These are phyloP conservation scores for Luscinia megarhynchos DNA, from an alignment of 2,797 vertebrate species.

Conservation along the genomic window DNA sequence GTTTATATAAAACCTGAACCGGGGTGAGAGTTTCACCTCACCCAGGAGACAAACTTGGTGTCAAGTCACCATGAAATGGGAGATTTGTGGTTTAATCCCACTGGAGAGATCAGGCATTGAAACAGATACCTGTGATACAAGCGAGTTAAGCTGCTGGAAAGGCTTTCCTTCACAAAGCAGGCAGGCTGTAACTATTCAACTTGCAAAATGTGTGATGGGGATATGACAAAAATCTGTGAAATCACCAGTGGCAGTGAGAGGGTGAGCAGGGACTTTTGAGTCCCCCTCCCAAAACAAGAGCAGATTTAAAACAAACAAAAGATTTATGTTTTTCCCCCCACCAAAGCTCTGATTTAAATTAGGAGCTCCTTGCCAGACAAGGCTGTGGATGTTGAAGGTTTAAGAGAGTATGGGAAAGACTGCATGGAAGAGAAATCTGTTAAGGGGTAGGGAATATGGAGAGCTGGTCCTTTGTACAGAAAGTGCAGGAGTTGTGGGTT, in stretches of 20 bases:
- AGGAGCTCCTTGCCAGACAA: neutral
- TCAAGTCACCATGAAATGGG: neutral
- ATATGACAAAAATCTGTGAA: neutral
- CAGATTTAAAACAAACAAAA: neutral
- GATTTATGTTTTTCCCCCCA: fast-evolving
- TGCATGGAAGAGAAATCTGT: neutral
- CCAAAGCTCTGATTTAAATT: neutral
- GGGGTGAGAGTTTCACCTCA: neutral
- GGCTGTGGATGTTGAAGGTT: neutral
- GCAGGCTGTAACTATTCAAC: neutral
- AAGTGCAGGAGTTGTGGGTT: neutral
- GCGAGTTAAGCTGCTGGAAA: neutral
- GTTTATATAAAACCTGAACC: neutral
- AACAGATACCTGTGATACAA: neutral
- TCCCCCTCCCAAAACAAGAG: neutral
- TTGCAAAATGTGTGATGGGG: neutral
- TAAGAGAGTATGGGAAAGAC: neutral
- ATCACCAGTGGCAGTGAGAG: neutral
- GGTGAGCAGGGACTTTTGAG: neutral
- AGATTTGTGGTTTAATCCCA: neutral
- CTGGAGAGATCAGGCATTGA: neutral
- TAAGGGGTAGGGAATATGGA: neutral
- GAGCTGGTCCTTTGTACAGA: neutral
- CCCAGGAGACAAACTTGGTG: neutral
- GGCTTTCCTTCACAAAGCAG: neutral